A percentile compares a stretch with the other conserved stretches of the same genome.
These are phyloP conservation scores for Cyclina sinensis DNA, from an alignment of 1,140 invertebrate species.

Conservation along the genomic window DNA sequence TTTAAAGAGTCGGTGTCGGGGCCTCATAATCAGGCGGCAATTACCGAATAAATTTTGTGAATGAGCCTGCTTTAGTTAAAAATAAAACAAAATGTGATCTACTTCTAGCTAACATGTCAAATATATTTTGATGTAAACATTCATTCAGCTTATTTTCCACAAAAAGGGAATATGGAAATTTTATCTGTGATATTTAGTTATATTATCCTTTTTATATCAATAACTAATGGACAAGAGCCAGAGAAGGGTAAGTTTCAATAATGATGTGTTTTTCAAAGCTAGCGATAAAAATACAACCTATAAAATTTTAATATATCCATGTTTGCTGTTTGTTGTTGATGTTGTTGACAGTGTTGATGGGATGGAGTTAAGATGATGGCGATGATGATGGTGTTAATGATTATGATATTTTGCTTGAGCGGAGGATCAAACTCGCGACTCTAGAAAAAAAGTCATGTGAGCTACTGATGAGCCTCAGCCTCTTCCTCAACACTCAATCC, in stretches of 20 bases:
- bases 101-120: neutral
- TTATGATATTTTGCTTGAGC: too few relatives aligned
- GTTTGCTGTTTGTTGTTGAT: neutral
- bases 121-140: neutral
- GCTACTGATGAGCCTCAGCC: too few relatives aligned
- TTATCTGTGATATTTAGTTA: slow-evolving; percentile 8
- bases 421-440: too few relatives aligned
- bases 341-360: neutral
- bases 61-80: too few relatives aligned
- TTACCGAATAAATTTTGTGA: neutral
- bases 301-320: too few relatives aligned
- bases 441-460: too few relatives aligned
- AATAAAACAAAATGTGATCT: neutral
- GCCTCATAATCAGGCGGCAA: neutral
- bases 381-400: neutral
- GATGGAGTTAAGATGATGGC: neutral
- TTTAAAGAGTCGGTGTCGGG: too few relatives aligned
- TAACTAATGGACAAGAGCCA: neutral
- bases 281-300: too few relatives aligned
- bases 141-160: neutral
- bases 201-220: neutral
- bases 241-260: neutral
- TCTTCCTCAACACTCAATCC: too few relatives aligned
- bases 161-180: neutral
- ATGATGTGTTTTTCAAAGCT: too few relatives aligned